Conservation (phyloP, 2,113 vertebrate genomes). For the Prolemur simus region DNA sequence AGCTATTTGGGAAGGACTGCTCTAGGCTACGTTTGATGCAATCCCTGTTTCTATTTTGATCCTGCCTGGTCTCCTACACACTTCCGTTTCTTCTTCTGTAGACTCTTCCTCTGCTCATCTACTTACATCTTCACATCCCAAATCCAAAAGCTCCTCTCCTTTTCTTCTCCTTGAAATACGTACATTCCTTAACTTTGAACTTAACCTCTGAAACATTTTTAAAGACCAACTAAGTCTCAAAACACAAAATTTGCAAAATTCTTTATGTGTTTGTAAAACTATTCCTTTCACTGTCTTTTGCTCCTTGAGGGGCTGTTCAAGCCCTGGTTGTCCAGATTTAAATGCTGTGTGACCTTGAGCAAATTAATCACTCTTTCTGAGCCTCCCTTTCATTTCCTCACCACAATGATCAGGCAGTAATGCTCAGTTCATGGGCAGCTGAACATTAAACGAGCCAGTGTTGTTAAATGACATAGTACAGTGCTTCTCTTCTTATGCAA, state of each 20-base stretch:
- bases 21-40: background rate
- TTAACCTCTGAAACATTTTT: background rate
- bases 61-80: background rate
- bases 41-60: background rate
- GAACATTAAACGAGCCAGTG: background rate
- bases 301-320: background rate
- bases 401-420: background rate
- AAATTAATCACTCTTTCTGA: background rate
- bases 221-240: background rate
- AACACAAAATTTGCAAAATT: background rate
- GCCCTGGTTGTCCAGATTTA: background rate
- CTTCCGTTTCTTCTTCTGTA: background rate
- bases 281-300: background rate
- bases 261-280: background rate
- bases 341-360: background rate
- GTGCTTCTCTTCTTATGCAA: background rate
- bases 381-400: background rate
- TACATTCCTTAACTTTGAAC: background rate
- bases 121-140: background rate
- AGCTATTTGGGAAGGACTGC: background rate
- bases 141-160: background rate
- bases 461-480: background rate
- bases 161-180: background rate
- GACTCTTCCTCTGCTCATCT: background rate
- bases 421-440: background rate